Conservation (phyloP, 2,113 vertebrate genomes). For the Willisornis vidua region DNA sequence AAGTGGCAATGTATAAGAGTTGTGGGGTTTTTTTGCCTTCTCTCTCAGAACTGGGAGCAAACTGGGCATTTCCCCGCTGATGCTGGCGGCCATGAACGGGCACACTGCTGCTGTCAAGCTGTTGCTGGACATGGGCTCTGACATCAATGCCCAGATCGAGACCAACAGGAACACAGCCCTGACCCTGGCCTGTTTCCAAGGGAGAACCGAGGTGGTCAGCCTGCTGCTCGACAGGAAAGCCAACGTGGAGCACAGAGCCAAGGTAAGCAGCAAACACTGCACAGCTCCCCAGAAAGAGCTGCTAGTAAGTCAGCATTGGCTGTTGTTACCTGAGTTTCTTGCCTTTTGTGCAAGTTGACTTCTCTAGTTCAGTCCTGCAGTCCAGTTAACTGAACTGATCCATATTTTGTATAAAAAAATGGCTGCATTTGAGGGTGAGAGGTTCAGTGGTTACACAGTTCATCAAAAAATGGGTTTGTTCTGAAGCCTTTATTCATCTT, state of each 20-base stretch:
- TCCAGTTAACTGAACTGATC: not conserved
- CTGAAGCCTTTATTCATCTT: not conserved
- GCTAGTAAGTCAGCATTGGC: accelerated
- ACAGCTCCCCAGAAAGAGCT: not conserved
- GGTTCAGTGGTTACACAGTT: not conserved
- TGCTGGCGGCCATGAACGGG: constrained; percentile 99
- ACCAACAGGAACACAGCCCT: constrained; percentile 98
- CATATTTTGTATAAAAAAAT: accelerated
- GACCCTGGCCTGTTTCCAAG: constrained; percentile 97
- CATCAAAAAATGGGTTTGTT: not conserved
- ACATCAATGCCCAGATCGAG: constrained; percentile 99
- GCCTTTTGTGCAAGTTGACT: not conserved
- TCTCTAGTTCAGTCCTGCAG: not conserved
- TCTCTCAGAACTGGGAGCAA: constrained; percentile 94
- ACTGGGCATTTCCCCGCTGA: constrained; percentile 96
- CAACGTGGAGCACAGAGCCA: constrained; percentile 96
- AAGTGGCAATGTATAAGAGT: not conserved
- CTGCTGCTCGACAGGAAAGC: constrained; percentile 96
- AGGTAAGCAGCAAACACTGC: constrained; percentile 76
- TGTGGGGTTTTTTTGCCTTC: not conserved
- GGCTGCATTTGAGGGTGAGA: not conserved
- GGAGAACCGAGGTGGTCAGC: constrained; percentile 96
- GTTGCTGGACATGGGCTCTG: constrained; percentile 96
- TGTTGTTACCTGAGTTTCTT: not conserved
- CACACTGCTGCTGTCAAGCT: constrained; percentile 97